A percentile compares a stretch with the other conserved stretches of the same genome.
phyloP scores from a whole-genome alignment of 2,113 vertebrate species.

The Limanda limanda region DNA sequence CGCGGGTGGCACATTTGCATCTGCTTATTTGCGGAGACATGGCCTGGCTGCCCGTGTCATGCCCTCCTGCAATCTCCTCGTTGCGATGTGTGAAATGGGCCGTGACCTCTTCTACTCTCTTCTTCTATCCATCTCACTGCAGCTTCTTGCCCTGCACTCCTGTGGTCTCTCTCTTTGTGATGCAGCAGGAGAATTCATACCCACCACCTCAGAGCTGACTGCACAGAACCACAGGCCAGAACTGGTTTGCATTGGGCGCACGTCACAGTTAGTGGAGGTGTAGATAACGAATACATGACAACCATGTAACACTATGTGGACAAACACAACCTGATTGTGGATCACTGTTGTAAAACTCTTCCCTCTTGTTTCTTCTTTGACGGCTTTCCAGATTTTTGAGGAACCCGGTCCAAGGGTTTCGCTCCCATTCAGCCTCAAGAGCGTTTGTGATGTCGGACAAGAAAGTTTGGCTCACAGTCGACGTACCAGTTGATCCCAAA shows the following conservation, averaged over 20 bases:
- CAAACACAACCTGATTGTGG: not conserved
- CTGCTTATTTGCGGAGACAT: slow-evolving; percentile 42
- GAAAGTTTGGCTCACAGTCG: not conserved
- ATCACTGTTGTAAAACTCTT: not conserved
- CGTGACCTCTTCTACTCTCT: slow-evolving; percentile 29
- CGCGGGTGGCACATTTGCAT: slow-evolving; percentile 47
- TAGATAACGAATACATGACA: too few species aligned
- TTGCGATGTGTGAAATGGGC: slow-evolving; percentile 42
- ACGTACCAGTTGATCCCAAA: not conserved
- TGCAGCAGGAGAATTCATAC: slow-evolving; percentile 51
- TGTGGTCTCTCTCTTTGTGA: slow-evolving; percentile 9
- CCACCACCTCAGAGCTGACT: slow-evolving; percentile 50
- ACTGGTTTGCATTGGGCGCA: slow-evolving; percentile 42
- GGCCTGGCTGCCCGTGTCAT: slow-evolving; percentile 19
- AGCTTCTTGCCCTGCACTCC: not conserved
- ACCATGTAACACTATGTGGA: not conserved
- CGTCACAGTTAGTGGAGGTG: slow-evolving; percentile 18
- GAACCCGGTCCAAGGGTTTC: not conserved
- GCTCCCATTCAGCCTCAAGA: not conserved
- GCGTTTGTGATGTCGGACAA: not conserved
- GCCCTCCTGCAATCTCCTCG: slow-evolving; percentile 46
- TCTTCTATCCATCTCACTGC: not conserved
- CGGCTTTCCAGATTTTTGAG: not conserved
- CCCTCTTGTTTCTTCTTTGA: not conserved
- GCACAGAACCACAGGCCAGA: slow-evolving; percentile 56